Percentiles rank a stretch among this genome's conserved stretches.
phyloP scores from a whole-genome alignment of 2,888 invertebrate genomes.

The Poecilus cupreus region DNA sequence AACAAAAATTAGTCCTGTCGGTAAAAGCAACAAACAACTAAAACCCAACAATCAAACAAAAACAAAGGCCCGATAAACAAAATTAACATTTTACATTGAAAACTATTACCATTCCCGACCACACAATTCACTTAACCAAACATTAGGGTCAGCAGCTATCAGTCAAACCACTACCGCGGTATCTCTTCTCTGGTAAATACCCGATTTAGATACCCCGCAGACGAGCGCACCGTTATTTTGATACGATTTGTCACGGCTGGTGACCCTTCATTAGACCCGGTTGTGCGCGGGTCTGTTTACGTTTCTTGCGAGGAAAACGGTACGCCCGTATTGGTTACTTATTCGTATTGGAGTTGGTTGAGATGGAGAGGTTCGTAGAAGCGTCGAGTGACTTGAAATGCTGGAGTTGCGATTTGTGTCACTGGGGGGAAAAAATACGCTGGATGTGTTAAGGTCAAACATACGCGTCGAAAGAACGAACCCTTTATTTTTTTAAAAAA shows the following conservation, averaged over 20 bases:
- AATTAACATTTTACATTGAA: not conserved
- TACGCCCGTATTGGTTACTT: constrained; percentile 11
- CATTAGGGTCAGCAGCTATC: constrained; percentile 43
- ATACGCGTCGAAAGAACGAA: too few relatives aligned
- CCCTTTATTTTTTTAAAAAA: too few relatives aligned
- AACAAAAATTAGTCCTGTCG: too few relatives aligned
- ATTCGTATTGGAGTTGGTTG: not conserved
- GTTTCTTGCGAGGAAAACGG: constrained; percentile 42
- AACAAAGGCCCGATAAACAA: not conserved
- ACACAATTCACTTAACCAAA: constrained; percentile 22
- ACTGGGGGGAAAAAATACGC: not conserved
- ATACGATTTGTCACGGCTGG: constrained; percentile 48
- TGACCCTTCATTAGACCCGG: constrained; percentile 45
- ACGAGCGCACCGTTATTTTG: constrained; percentile 48
- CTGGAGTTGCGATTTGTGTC: not conserved
- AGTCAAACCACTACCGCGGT: constrained; percentile 22
- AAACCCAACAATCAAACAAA: not conserved
- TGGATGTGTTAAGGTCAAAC: not conserved
- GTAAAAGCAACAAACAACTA: not conserved
- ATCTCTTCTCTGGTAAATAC: constrained; percentile 21
- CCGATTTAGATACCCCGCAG: constrained; percentile 44
- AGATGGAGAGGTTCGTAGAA: not conserved
- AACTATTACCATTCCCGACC: not conserved
- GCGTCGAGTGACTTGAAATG: too few relatives aligned
- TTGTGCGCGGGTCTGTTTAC: constrained; percentile 5